Percentiles rank a stretch among this genome's conserved stretches.
These are phyloP conservation scores for Alosa sapidissima DNA, from an alignment of 2,797 vertebrate genomes.

Conservation along the genomic window DNA sequence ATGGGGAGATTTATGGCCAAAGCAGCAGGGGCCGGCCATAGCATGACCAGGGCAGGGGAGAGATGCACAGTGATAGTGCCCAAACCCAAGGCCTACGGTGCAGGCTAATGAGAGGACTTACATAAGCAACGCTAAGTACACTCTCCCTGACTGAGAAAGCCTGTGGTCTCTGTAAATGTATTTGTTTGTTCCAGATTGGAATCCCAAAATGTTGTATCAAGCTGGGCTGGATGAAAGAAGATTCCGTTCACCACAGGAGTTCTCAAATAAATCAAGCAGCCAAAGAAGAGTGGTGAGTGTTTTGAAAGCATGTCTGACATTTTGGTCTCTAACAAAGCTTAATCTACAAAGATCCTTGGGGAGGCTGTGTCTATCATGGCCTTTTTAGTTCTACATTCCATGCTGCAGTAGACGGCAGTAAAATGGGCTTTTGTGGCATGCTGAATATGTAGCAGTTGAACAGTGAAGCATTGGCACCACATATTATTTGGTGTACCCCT, in stretches of 20 bases:
- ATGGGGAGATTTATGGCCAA: constrained; percentile 19
- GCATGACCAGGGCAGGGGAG: not conserved
- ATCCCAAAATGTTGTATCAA: too few species aligned
- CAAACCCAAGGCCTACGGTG: constrained; percentile 14
- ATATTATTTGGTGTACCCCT: not conserved
- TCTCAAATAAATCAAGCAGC: not conserved
- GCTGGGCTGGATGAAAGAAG: too few species aligned
- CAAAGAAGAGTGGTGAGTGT: too few species aligned
- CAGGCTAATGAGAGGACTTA: not conserved
- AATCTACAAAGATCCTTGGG: too few species aligned
- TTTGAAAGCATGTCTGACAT: too few species aligned
- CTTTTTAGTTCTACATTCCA: not conserved
- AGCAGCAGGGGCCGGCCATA: constrained; percentile 22
- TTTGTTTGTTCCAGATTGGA: not conserved
- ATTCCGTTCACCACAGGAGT: not conserved
- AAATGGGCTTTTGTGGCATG: not conserved
- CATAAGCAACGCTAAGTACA: not conserved
- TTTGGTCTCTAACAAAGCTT: too few species aligned
- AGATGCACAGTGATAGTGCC: not conserved
- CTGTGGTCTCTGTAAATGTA: not conserved
- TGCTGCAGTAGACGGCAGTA: not conserved
- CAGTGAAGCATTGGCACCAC: not conserved
- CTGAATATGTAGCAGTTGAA: not conserved
- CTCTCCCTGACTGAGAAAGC: not conserved
- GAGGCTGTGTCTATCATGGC: too few species aligned